Base-by-base conservation (phyloP, 2,888 invertebrate species). In the Apoda limacodes region DNA sequence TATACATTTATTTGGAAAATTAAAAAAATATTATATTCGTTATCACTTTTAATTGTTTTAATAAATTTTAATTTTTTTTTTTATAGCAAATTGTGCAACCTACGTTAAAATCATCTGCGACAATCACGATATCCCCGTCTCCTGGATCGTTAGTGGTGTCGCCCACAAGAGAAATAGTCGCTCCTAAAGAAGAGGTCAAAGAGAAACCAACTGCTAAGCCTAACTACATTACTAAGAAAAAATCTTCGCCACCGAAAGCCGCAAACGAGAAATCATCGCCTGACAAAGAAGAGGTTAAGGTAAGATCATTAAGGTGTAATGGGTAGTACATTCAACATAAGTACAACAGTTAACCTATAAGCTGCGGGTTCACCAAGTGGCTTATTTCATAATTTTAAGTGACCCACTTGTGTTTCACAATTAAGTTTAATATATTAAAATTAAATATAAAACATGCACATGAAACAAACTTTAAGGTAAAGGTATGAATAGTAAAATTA, bases 31-130 rank as follows among this genome's bases (percentile, higher is more conserved):
- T n/a, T n/a, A n/a, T n/a, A n/a, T n/a, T n/a, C n/a, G n/a, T n/a
- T n/a, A n/a, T n/a, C n/a, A n/a, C n/a, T n/a, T n/a, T n/a, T 27
- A 7, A 17, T 25, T 26, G 12, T n/a, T 9, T 15, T 5, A 2
- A 9, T 20, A 14, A 23, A 19, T 19, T 4, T 22, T 14, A n/a
- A n/a, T 14, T 11, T 13, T 13, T 28, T 13, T 14, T 25, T 38
- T 28, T 34, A 26, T 39, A 34, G 13, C 40, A 66, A 51, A 37
- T 50, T 30, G 47, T 51, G 7, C 69, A 65, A 35, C 69, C 66
- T 0, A 59, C 55, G 2, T 50, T 80, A 1, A 68, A 68, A 32
- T 74, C 75, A 0, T 80, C 80, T 13, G 80, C 80, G 4, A 78
- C 80, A 0, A 76, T 80, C 23, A 76, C 70, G 3, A 75, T 78